Base-by-base conservation (phyloP, 64 coral and sea anemone genomes). In the Acropora yongei region DNA sequence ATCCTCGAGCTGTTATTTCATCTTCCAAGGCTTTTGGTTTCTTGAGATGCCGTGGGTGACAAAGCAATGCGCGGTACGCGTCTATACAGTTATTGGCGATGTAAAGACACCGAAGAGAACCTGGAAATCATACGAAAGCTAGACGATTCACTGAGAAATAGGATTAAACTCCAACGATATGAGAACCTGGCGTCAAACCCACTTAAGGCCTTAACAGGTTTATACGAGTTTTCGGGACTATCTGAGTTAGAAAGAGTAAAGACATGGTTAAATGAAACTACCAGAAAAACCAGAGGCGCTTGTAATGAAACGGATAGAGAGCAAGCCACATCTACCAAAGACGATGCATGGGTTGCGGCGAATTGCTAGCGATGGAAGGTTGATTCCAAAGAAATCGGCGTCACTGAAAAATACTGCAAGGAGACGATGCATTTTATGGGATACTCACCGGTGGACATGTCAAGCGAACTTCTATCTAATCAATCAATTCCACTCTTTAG, bases 71-170 rank as follows among this genome's bases (percentile, higher is more conserved):
- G 8, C 1, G 86, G 86, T 18, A 88, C 72, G 1, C 47, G 86
- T 10, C 10, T 20, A 0, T 88, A 57, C 39, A 76, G 72, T 45
- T 76, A 88, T 30, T 43, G 8, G 48, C 46, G 2, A 2, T 88
- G 86, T 30, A 88, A 77, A 16, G 12, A 41, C n/a, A 88, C 86
- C 10, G 86, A 88, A 47, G 41, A 88, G 2, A 88, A 88, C 55
- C 44, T 88, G 72, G 49, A 88, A 14, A 75, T 57, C 17, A 17
- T 88, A 5, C 41, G 55, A 11, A 43, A 76, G 10, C 49, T 88
- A 8, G 72, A 71, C 1, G 72, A 75, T 3, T 76, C 49, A 8
- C 13, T 77, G 6, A 71, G 48, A 17, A 8, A 11, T 6, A 17
- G 72, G 16, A 88, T 76, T 18, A 88, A 76, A 65, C 8, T 88